A percentile compares a stretch with the other conserved stretches of the same genome.
phyloP scores from a whole-genome alignment of 2,797 vertebrate species.

The Dermochelys coriacea region DNA sequence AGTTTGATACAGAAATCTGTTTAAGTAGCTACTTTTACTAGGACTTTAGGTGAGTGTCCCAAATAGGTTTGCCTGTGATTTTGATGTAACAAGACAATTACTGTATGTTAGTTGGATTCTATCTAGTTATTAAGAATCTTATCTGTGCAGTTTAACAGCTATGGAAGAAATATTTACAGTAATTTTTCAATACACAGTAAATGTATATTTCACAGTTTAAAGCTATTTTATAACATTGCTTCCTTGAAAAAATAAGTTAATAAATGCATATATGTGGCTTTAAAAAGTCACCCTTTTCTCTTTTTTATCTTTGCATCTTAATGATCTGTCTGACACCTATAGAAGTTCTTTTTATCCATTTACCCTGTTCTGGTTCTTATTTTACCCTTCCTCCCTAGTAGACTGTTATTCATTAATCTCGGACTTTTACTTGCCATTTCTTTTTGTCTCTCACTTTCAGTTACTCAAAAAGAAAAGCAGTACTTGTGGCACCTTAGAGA shows the following conservation, averaged over 20 bases:
- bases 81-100: not conserved
- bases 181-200: not conserved
- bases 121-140: not conserved
- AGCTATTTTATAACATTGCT: not conserved
- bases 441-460: not conserved
- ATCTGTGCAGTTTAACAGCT: not conserved
- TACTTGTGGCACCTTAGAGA: no score
- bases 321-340: not conserved
- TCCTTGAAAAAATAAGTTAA: not conserved
- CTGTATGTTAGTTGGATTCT: not conserved
- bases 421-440: not conserved
- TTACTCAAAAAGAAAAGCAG: no score
- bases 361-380: not conserved
- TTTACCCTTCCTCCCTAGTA: not conserved
- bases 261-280: not conserved
- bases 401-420: not conserved
- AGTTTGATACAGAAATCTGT: not conserved
- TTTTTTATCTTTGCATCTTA: not conserved
- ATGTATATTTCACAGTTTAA: not conserved
- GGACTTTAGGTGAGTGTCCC: not conserved
- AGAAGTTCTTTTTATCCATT: not conserved
- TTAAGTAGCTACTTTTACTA: not conserved
- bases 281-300: not conserved
- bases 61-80: not conserved
- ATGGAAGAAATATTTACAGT: not conserved